Percentiles rank a stretch among this genome's conserved stretches.
Evolutionary conservation across 2,888 invertebrate genomes (phyloP).

Genomic region (Gandaritis pyraliata): DNA sequence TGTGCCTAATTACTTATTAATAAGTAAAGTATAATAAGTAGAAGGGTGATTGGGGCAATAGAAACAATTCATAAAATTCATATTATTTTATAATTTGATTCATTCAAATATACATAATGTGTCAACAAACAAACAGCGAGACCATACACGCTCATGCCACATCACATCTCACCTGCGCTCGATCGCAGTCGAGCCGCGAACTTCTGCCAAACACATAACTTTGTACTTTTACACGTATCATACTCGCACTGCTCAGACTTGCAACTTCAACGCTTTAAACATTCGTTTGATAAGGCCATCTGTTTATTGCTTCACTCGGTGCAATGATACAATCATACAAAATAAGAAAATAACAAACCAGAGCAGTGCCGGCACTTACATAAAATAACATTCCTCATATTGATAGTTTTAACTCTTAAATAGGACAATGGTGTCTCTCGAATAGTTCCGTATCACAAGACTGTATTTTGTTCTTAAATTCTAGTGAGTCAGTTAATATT

Average conservation of each 20-base stretch:
- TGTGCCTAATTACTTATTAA: background rate
- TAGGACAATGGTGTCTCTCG: constrained; percentile 74
- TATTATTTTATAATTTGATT: constrained; percentile 84
- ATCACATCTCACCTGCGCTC: constrained; percentile 53
- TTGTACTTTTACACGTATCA: constrained; percentile 68
- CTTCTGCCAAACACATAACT: constrained; percentile 76
- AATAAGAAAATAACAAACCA: constrained; percentile 26
- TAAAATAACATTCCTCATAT: constrained; percentile 55
- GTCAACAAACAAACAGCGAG: constrained; percentile 84
- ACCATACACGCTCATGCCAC: constrained; percentile 52
- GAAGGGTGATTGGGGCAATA: background rate
- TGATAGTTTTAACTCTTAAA: constrained; percentile 54
- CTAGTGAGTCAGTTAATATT: constrained; percentile 76
- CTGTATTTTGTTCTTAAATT: constrained; percentile 83
- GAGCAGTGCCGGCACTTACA: constrained; percentile 56
- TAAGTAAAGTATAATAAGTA: background rate
- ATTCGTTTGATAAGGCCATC: constrained; percentile 36
- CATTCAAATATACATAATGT: constrained; percentile 84
- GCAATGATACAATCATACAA: constrained; percentile 26
- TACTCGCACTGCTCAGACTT: constrained; percentile 50
- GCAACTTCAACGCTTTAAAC: constrained; percentile 26
- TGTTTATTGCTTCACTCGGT: constrained; percentile 31
- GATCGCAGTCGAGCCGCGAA: constrained; percentile 69
- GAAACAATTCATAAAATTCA: constrained; percentile 74
- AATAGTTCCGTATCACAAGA: constrained; percentile 81